These are phyloP conservation scores for Drosophila littoralis DNA, from an alignment of 1,140 invertebrate genomes.

Conservation along the genomic window DNA sequence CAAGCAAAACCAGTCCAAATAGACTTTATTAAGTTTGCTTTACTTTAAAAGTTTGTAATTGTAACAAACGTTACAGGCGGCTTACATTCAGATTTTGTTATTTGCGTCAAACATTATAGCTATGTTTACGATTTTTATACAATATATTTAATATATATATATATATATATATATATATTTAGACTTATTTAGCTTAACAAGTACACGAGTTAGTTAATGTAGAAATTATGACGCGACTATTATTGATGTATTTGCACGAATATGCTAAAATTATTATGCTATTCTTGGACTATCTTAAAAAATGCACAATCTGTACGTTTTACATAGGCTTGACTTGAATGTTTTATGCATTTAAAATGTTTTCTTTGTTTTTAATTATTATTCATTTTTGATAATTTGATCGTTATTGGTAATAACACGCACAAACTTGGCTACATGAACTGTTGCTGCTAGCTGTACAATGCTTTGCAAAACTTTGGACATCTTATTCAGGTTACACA, in stretches of 20 bases:
- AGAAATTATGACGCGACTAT: slow-evolving; percentile 67
- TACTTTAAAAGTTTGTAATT: slow-evolving; percentile 50
- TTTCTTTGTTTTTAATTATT: slow-evolving; percentile 17
- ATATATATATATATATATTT: slow-evolving; percentile 27
- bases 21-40: slow-evolving; percentile 23
- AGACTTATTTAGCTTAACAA: slow-evolving; percentile 63
- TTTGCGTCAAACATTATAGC: slow-evolving; percentile 24
- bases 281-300: slow-evolving; percentile 77
- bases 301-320: slow-evolving; percentile 77
- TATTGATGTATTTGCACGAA: slow-evolving; percentile 64
- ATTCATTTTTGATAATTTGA: slow-evolving; percentile 15
- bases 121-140: slow-evolving; percentile 37
- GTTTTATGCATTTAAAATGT: slow-evolving; percentile 44
- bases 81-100: slow-evolving; percentile 32
- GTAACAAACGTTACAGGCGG: slow-evolving; percentile 37
- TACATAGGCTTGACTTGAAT: slow-evolving; percentile 27
- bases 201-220: slow-evolving; percentile 60
- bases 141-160: slow-evolving; percentile 29
- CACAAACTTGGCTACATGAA: slow-evolving; percentile 54
- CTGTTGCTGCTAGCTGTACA: slow-evolving; percentile 26
- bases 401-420: slow-evolving; percentile 26
- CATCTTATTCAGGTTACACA: slow-evolving; percentile 58
- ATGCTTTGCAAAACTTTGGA: slow-evolving; percentile 54
- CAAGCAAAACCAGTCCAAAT: slow-evolving; percentile 28
- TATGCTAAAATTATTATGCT: slow-evolving; percentile 80